Evolutionary conservation across 1,140 invertebrate genomes (phyloP).

Genomic region (Nebria ingens): DNA sequence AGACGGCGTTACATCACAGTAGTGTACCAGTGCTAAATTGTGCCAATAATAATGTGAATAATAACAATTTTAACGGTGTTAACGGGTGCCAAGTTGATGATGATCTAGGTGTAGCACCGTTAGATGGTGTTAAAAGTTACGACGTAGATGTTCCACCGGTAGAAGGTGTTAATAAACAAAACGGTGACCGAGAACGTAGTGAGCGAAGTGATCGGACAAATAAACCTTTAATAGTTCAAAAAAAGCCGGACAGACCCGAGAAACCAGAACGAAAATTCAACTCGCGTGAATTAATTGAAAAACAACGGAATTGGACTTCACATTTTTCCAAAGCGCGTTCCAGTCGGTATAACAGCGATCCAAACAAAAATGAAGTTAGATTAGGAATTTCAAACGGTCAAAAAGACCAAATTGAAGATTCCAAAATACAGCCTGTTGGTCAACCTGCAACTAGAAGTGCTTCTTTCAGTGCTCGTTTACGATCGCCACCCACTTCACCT

Average conservation of each 20-base stretch:
- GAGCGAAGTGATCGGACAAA: conserved; percentile 15
- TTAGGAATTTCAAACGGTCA: conserved; percentile 29
- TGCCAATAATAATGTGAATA: conserved; percentile 17
- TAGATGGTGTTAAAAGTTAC: conserved; percentile 36
- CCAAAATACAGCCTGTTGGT: conserved; percentile 32
- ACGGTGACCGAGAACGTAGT: conserved; percentile 23
- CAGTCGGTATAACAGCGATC: conserved; percentile 50
- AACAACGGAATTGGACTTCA: conserved; percentile 82
- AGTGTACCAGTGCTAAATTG: conserved; percentile 18
- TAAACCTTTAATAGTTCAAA: conserved; percentile 21
- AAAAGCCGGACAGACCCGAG: conserved; percentile 48
- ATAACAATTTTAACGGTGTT: conserved; percentile 21
- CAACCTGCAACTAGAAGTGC: conserved; percentile 32
- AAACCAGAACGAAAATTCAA: conserved; percentile 74
- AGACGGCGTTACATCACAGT: conserved; percentile 12
- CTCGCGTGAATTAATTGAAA: conserved; percentile 75
- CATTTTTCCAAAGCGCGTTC: conserved; percentile 71
- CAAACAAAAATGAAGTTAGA: conserved; percentile 36
- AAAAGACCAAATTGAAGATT: conserved; percentile 30
- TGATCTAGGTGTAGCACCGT: conserved; percentile 34
- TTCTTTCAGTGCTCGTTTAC: conserved; percentile 33
- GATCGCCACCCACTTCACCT: conserved; percentile 41
- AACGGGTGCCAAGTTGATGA: conserved; percentile 30
- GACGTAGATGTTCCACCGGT: background rate
- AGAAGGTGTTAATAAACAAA: conserved; percentile 24